Conservation (phyloP, 1,140 invertebrate species). For the Manduca sexta region DNA sequence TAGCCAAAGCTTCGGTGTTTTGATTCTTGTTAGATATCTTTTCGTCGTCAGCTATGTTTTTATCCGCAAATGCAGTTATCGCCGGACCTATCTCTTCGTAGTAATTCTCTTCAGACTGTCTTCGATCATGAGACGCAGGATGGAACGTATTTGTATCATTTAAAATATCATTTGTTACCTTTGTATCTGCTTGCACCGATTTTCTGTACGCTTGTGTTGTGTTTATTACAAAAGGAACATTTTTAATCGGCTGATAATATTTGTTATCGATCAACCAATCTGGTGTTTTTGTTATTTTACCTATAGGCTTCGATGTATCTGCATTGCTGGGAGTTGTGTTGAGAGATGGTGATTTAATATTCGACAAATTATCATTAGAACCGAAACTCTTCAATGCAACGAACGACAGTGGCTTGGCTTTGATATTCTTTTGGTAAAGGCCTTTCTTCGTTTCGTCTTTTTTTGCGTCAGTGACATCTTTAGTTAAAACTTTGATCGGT, state of each 20-base stretch:
- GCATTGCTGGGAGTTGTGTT: slow-evolving; percentile 14
- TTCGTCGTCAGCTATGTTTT: slow-evolving; percentile 55
- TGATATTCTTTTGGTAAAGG: slow-evolving; percentile 52
- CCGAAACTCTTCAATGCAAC: slow-evolving; percentile 35
- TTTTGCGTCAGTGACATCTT: slow-evolving; percentile 15
- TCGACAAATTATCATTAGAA: slow-evolving; percentile 35
- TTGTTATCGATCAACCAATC: slow-evolving; percentile 56
- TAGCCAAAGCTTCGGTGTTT: slow-evolving; percentile 33
- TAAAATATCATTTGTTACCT: slow-evolving; percentile 7
- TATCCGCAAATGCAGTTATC: slow-evolving; percentile 15
- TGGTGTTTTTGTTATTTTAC: slow-evolving; percentile 44
- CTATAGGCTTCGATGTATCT: slow-evolving; percentile 23
- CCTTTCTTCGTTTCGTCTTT: slow-evolving; percentile 27
- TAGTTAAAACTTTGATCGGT: slow-evolving; percentile 48
- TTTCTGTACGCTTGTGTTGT: slow-evolving; percentile 28
- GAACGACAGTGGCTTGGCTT: slow-evolving; percentile 39
- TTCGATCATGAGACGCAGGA: slow-evolving; percentile 15
- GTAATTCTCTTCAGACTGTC: slow-evolving; percentile 48
- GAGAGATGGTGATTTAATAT: slow-evolving; percentile 21
- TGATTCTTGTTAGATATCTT: slow-evolving; percentile 43
- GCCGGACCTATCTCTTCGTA: slow-evolving; percentile 64
- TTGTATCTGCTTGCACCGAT: slow-evolving; percentile 11
- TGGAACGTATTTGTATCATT: slow-evolving; percentile 25
- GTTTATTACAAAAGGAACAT: slow-evolving; percentile 50
- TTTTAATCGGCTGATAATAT: slow-evolving; percentile 58